Evolutionary conservation across 2,888 invertebrate genomes (phyloP).

Genomic region (Hyposoter didymator): DNA sequence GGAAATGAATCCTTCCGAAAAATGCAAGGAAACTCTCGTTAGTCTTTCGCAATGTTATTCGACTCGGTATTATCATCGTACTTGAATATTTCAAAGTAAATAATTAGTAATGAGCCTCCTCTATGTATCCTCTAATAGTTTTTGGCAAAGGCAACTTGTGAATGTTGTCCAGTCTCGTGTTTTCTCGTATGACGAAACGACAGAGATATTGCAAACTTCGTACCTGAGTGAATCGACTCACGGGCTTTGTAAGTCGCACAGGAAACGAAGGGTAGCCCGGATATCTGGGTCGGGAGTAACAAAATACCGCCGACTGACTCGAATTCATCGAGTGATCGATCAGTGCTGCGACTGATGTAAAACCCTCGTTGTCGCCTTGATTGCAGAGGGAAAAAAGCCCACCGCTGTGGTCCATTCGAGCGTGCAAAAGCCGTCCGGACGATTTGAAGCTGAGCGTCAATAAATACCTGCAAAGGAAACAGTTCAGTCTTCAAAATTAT

Average conservation of each 20-base stretch:
- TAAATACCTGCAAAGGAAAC: constrained; percentile 85
- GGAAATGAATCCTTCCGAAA: background rate
- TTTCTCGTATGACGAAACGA: constrained; percentile 90
- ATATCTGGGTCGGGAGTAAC: constrained; percentile 89
- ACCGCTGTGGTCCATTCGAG: constrained; percentile 90
- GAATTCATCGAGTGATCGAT: constrained; percentile 90
- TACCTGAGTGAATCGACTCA: constrained; percentile 90
- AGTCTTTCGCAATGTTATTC: background rate
- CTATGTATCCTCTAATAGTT: constrained; percentile 86
- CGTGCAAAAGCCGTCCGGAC: constrained; percentile 89
- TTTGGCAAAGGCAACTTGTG: constrained; percentile 88
- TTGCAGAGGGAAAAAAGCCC: constrained; percentile 88
- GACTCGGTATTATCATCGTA: background rate
- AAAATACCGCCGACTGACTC: constrained; percentile 89
- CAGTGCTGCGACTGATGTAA: constrained; percentile 88
- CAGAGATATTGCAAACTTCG: constrained; percentile 90
- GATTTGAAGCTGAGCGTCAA: constrained; percentile 91
- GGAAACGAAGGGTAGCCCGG: constrained; percentile 90
- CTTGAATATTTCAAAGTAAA: constrained; percentile 8
- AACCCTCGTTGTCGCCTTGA: constrained; percentile 85
- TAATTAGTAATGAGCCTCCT: constrained; percentile 80
- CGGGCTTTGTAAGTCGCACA: constrained; percentile 90
- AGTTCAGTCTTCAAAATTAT: background rate
- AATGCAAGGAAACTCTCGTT: background rate
- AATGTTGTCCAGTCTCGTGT: constrained; percentile 89